A percentile compares a stretch with the other conserved stretches of the same genome.
phyloP scores from a whole-genome alignment of 1,140 invertebrate genomes.

The Callitettix versicolor region DNA sequence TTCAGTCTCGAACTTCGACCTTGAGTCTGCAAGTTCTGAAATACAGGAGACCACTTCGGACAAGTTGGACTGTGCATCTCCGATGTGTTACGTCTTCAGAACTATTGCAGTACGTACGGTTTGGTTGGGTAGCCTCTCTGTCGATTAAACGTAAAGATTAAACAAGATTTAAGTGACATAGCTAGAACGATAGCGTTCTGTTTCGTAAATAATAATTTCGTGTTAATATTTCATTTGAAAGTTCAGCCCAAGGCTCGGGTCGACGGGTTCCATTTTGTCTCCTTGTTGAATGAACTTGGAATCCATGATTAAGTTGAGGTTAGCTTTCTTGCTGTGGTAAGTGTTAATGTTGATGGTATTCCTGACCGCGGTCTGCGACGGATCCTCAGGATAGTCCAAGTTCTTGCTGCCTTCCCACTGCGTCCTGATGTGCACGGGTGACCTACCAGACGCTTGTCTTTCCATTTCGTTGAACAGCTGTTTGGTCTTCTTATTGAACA shows the following conservation, averaged over 20 bases:
- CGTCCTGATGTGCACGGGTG: background rate
- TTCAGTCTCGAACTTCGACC: no score
- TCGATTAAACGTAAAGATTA: no score
- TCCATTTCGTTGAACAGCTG: background rate
- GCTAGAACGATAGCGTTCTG: no score
- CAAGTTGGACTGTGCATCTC: no score
- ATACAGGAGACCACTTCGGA: no score
- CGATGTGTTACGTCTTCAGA: no score
- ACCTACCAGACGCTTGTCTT: background rate
- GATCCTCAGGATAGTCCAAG: background rate
- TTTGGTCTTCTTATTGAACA: no score
- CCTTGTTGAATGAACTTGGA: background rate
- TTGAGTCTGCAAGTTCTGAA: no score
- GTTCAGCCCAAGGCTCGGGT: background rate
- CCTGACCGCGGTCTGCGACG: background rate
- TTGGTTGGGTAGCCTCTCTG: no score
- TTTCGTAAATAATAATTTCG: no score
- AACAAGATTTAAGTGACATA: no score
- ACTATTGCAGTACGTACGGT: no score
- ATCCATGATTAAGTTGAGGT: slow-evolving; percentile 4
- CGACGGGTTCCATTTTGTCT: background rate
- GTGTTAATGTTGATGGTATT: slow-evolving; percentile 1
- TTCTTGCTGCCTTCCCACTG: background rate
- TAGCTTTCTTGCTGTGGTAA: background rate
- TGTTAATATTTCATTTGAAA: slow-evolving; percentile 5